Evolutionary conservation across 2,113 vertebrate species (phyloP), one percentile per base, ranked within the genome.

Genomic region (Zapornia atra): DNA sequence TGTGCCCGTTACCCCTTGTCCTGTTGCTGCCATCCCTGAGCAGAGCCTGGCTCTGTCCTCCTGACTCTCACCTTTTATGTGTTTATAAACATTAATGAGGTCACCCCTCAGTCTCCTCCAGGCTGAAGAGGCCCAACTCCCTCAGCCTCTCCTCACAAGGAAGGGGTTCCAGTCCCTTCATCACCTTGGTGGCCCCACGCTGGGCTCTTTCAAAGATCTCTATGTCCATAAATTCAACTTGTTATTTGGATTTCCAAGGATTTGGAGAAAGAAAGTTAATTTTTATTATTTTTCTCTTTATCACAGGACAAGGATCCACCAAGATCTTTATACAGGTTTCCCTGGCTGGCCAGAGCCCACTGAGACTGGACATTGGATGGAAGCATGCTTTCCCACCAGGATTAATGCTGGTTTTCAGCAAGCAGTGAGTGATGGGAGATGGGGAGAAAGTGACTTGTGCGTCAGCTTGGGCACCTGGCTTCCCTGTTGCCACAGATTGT

Each of bases 401-500:
- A 24, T 59, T 65, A 5, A 29, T 36, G 2, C 63, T 6, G 4
- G 2, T 0, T 48, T 87, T 64, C 0, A 5, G 36, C 19, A 63
- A 33, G 21, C 3, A 5, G 14, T 8, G 50, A 28, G 31, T 1
- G 1, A 29, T 5, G 68, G 28, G 63, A 64, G 50, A 28, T 8
- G 20, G 15, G 29, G 8, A 65, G 50, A 65, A 50, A 22, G 2
- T 0, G 2, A 33, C 42, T 50, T 22, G 1, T 14, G 21, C 33
- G 15, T 33, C 61, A 21, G 1, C 25, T 29, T 5, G 21, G 34
- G 9, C 77, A 29, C 7, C 19, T 2, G 0, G 20, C 6, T 38
- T 12, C 29, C 8, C 2, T 1, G 0, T 38, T 54, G 31, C 53
- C 15, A 19, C 0, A 0, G 17, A 38, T 5, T 3, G 1, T 9